Conservation (phyloP, 2,113 vertebrate species). For the Oxyruncus cristatus region DNA sequence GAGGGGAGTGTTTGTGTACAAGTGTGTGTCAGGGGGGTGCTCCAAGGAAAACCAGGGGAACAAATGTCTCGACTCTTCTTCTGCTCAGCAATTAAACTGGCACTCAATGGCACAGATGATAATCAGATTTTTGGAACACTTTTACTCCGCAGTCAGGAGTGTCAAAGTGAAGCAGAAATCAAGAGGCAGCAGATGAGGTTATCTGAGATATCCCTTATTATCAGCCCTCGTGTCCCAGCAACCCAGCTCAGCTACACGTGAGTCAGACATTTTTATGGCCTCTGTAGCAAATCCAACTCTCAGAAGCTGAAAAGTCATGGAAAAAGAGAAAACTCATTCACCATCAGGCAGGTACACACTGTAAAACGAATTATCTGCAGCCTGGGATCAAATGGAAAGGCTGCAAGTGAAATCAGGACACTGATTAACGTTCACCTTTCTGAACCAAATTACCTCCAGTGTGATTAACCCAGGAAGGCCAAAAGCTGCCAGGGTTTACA, state of each 20-base stretch:
- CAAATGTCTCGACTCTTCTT: not conserved
- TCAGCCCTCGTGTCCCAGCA: not conserved
- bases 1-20: too few species aligned
- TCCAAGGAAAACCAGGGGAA: not conserved
- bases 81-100: not conserved
- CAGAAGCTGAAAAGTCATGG: not conserved
- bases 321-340: not conserved
- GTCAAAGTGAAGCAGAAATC: not conserved
- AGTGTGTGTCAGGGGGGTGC: fast-evolving
- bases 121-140: not conserved
- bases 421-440: not conserved
- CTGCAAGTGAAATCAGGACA: not conserved
- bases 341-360: not conserved
- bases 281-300: not conserved
- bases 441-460: not conserved
- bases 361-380: fast-evolving
- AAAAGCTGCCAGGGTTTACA: not conserved
- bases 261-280: not conserved
- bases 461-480: not conserved
- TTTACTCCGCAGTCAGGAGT: not conserved
- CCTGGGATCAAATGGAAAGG: not conserved
- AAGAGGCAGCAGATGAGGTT: not conserved
- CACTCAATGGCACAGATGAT: not conserved
- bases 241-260: not conserved
- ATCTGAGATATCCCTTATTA: not conserved